Percentiles rank a stretch among this genome's conserved stretches.
phyloP scores from a whole-genome alignment of 2,113 vertebrate species.

The Malurus cyaneus region DNA sequence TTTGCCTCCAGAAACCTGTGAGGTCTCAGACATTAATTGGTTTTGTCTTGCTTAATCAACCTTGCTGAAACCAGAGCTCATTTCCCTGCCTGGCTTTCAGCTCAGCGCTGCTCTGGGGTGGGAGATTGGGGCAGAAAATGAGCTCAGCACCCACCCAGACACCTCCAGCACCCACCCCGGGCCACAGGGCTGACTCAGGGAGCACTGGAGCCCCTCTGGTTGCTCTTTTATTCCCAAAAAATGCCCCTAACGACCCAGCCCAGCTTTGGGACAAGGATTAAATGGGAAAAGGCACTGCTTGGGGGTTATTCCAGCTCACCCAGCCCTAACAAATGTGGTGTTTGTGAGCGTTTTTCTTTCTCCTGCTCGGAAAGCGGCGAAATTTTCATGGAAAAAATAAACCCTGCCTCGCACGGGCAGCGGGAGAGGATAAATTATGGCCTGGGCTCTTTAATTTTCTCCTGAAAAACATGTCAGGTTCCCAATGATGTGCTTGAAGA shows the following conservation, averaged over 20 bases:
- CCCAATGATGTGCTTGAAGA: constrained; percentile 40
- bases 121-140: constrained; percentile 41
- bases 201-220: constrained; percentile 21
- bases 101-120: constrained; percentile 1
- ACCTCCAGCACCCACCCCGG: background rate
- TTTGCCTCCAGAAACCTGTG: constrained; percentile 71
- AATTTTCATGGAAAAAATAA: constrained; percentile 26
- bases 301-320: background rate
- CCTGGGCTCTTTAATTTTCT: background rate
- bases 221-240: background rate
- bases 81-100: constrained; percentile 48
- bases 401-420: background rate
- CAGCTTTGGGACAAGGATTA: background rate
- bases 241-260: background rate
- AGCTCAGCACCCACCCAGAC: background rate
- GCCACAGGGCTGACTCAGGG: background rate
- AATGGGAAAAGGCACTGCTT: background rate
- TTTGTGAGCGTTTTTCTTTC: constrained; percentile 1
- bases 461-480: background rate
- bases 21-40: constrained; percentile 72
- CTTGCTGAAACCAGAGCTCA: constrained; percentile 21
- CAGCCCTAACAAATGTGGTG: background rate
- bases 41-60: constrained; percentile 76
- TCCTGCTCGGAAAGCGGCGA: background rate
- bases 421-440: background rate